Evolutionary conservation across 2,797 vertebrate species (phyloP).

Genomic region (Spatula versicolor): DNA sequence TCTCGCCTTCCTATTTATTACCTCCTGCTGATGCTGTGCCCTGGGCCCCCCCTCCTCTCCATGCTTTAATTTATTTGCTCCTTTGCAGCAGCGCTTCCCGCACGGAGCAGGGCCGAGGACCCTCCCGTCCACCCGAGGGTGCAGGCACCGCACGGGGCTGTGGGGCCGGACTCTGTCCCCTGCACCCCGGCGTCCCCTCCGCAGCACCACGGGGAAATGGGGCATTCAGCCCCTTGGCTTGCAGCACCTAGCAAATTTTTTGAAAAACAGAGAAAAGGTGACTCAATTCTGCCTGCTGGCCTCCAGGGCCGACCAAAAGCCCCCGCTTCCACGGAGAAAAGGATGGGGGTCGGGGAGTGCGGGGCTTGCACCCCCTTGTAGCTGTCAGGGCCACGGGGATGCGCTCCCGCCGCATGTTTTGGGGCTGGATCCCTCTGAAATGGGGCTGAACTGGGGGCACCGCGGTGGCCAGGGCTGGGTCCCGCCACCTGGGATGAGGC

Average conservation of each 20-base stretch:
- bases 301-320: fast-evolving
- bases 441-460: not conserved
- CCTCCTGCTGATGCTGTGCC: not conserved
- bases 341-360: not conserved
- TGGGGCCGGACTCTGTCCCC: not conserved
- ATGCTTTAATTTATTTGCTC: conserved; percentile 1
- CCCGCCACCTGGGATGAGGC: fast-evolving
- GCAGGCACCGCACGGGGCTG: fast-evolving
- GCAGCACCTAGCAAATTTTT: not conserved
- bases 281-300: not conserved
- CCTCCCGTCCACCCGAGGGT: fast-evolving
- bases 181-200: too few relatives aligned
- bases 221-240: not conserved
- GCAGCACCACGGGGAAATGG: too few relatives aligned
- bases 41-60: fast-evolving
- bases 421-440: not conserved
- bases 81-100: fast-evolving
- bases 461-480: not conserved
- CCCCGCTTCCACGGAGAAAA: not conserved
- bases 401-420: fast-evolving
- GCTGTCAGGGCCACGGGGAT: not conserved
- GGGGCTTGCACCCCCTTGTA: fast-evolving
- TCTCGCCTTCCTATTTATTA: conserved; percentile 49
- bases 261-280: not conserved
- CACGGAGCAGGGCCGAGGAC: not conserved